Evolutionary conservation across 1,140 invertebrate species (phyloP).

Genomic region (Euwallacea similis): DNA sequence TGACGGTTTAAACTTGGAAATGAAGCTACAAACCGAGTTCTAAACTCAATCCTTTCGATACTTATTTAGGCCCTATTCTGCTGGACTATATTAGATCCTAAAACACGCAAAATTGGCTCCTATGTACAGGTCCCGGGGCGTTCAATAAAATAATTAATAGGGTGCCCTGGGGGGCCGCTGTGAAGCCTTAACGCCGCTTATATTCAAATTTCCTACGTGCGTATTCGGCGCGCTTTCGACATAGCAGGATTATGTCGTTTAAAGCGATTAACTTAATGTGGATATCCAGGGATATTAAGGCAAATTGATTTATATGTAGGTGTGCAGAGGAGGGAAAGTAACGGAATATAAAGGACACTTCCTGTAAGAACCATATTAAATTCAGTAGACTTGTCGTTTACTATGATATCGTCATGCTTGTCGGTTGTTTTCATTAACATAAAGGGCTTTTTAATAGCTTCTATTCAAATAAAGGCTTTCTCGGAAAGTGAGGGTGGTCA

Average conservation of each 20-base stretch:
- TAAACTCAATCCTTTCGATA: no score
- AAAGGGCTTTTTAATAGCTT: no score
- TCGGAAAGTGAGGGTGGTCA: no score
- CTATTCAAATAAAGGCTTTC: no score
- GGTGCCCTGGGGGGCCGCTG: slow-evolving; percentile 42
- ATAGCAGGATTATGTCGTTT: slow-evolving; percentile 45
- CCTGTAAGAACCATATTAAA: no score
- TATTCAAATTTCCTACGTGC: slow-evolving; percentile 49
- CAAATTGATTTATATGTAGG: slow-evolving; percentile 37
- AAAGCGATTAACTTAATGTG: slow-evolving; percentile 44
- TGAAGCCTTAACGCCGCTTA: slow-evolving; percentile 40
- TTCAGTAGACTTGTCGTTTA: no score
- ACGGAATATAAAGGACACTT: neutral
- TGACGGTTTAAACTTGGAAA: no score
- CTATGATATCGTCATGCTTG: no score
- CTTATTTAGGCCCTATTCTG: neutral
- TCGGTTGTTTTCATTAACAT: no score
- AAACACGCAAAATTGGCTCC: slow-evolving; percentile 5
- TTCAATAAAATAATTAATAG: slow-evolving; percentile 53
- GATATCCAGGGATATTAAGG: slow-evolving; percentile 35
- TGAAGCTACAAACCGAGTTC: no score
- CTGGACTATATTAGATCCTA: neutral
- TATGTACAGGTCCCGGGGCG: slow-evolving; percentile 23
- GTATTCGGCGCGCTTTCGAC: slow-evolving; percentile 38
- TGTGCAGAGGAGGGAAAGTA: slow-evolving; percentile 13